Conservation (phyloP, 1,140 invertebrate species). For the Megalopta genalis region DNA sequence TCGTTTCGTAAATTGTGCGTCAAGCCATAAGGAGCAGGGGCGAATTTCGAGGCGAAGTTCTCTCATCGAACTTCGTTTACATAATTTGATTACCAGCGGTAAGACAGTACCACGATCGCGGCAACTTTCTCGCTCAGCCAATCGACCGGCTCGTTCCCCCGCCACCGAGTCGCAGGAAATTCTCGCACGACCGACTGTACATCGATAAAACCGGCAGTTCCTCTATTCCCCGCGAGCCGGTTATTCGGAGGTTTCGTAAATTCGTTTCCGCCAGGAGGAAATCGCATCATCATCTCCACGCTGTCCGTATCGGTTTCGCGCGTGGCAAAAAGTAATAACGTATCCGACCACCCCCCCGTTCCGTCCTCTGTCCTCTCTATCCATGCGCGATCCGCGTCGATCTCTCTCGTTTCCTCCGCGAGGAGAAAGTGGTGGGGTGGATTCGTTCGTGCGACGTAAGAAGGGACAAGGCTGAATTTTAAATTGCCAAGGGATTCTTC, state of each 20-base stretch:
- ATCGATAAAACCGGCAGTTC: slow-evolving; percentile 38
- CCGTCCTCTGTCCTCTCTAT: slow-evolving; percentile 3
- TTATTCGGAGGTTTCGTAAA: slow-evolving; percentile 42
- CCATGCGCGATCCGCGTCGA: neutral
- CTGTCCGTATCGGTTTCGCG: slow-evolving; percentile 41
- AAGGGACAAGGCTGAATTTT: slow-evolving; percentile 66
- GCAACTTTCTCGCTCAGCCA: neutral
- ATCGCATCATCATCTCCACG: slow-evolving; percentile 50
- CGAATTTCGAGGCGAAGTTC: neutral
- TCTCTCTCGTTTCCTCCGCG: slow-evolving; percentile 7
- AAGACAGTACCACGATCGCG: neutral
- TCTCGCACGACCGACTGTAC: slow-evolving; percentile 39
- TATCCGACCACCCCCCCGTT: slow-evolving; percentile 13
- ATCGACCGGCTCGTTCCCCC: neutral
- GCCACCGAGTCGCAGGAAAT: neutral
- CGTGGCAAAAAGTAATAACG: slow-evolving; percentile 39
- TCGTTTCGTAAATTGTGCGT: neutral
- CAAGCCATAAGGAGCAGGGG: neutral
- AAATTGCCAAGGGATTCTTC: slow-evolving; percentile 57
- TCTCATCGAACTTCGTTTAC: neutral
- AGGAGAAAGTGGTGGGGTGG: slow-evolving; percentile 6
- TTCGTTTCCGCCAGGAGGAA: slow-evolving; percentile 50
- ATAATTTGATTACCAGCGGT: slow-evolving; percentile 4
- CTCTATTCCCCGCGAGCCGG: slow-evolving; percentile 11
- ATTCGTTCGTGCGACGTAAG: slow-evolving; percentile 65